phyloP scores from a whole-genome alignment of 1,140 invertebrate genomes.

The Theocolax elegans region DNA sequence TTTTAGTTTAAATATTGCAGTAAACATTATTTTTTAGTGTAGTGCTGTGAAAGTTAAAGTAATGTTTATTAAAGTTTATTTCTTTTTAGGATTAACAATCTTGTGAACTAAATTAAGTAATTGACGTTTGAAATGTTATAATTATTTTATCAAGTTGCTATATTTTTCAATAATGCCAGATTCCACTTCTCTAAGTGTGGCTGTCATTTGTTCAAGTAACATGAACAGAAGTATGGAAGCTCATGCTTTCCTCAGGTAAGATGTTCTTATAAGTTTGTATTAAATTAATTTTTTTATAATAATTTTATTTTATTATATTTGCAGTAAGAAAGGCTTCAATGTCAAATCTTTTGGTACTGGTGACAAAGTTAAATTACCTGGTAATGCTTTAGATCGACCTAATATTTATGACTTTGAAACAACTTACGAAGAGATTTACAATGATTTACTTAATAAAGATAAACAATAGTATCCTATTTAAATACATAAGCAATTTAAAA shows the following conservation, averaged over 20 bases:
- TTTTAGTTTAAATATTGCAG: too few species aligned
- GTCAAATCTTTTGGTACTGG: conserved; percentile 98
- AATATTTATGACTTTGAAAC: conserved; percentile 99
- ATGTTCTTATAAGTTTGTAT: conserved; percentile 8
- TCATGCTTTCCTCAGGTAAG: conserved; percentile 88
- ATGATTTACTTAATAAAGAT: conserved; percentile 90
- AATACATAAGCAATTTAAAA: conserved; percentile 21
- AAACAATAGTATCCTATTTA: conserved; percentile 83
- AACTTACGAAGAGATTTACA: conserved; percentile 97
- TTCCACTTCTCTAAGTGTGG: conserved; percentile 78
- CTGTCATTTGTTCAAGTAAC: conserved; percentile 98
- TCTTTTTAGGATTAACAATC: too few species aligned
- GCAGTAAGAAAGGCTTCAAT: conserved; percentile 94
- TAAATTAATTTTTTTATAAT: conserved; percentile 9
- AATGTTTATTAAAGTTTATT: too few species aligned
- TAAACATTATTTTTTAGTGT: too few species aligned
- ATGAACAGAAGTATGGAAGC: conserved; percentile 99
- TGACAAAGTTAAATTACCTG: conserved; percentile 97
- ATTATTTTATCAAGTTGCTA: too few species aligned
- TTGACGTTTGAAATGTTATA: too few species aligned
- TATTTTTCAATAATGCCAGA: conserved; percentile 61
- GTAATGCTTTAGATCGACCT: conserved; percentile 92
- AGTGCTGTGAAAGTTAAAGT: too few species aligned
- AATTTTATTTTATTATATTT: conserved; percentile 45
- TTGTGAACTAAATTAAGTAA: too few species aligned